phyloP scores from a whole-genome alignment of 2,888 invertebrate genomes.

The Apotomis betuletana region DNA sequence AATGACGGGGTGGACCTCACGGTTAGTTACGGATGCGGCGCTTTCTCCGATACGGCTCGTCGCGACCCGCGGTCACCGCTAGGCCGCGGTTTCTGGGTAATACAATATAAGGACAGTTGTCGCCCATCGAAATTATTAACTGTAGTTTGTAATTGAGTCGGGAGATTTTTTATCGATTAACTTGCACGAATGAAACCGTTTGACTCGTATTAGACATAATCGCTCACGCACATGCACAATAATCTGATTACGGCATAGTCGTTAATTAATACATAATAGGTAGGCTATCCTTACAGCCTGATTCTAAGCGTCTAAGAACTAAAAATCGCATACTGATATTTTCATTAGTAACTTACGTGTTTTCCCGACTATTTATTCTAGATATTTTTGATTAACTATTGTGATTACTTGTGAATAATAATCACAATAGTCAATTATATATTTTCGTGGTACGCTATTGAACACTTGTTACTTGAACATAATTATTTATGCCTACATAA shows the following conservation, averaged over 20 bases:
- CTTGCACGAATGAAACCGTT: neutral
- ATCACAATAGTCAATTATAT: too few species aligned
- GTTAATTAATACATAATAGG: neutral
- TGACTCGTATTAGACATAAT: neutral
- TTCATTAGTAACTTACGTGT: too few species aligned
- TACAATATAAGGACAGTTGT: neutral
- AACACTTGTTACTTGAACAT: too few species aligned
- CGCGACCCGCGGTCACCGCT: constrained; percentile 27
- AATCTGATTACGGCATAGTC: neutral
- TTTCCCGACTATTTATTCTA: too few species aligned
- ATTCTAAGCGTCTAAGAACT: too few species aligned
- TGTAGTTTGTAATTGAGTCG: too few species aligned
- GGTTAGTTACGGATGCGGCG: constrained; percentile 34
- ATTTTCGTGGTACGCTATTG: too few species aligned
- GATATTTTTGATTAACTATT: too few species aligned
- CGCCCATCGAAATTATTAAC: too few species aligned
- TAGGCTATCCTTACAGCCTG: neutral
- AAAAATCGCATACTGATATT: too few species aligned
- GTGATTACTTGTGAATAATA: too few species aligned
- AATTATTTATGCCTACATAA: too few species aligned
- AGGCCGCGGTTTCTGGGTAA: neutral
- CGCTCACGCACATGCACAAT: neutral
- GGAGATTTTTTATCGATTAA: neutral
- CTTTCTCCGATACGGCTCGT: constrained; percentile 29
- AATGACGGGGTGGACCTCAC: constrained; percentile 25